Evolutionary conservation across 2,113 vertebrate species (phyloP).

Genomic region (Lepidothrix coronata): DNA sequence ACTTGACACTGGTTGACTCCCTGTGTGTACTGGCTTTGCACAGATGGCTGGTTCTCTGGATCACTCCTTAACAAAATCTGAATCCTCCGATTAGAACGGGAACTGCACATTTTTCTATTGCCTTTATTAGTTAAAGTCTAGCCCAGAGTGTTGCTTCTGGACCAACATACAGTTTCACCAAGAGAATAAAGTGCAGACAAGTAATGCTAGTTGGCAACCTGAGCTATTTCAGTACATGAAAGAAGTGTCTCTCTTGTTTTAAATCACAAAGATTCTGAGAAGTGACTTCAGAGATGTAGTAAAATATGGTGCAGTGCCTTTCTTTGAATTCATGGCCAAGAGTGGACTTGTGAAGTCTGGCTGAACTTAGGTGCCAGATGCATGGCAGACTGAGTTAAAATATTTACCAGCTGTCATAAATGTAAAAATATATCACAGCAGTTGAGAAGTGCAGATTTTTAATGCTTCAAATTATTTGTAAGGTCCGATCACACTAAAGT

Average conservation of each 20-base stretch:
- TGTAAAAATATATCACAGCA: neutral
- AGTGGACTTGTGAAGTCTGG: neutral
- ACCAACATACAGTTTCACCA: neutral
- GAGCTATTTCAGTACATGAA: neutral
- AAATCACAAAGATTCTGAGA: neutral
- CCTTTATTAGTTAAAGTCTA: neutral
- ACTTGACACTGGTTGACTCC: conserved; percentile 39
- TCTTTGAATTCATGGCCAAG: neutral
- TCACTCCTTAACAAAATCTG: neutral
- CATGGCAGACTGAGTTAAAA: neutral
- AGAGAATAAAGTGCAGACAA: neutral
- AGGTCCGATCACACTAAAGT: accelerated
- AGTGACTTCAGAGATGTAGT: neutral
- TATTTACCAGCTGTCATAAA: neutral
- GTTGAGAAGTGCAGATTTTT: neutral
- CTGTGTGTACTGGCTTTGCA: neutral
- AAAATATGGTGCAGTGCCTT: neutral
- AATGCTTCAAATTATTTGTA: neutral
- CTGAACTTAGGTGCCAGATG: neutral
- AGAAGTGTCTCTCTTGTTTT: neutral
- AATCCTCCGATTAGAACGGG: neutral
- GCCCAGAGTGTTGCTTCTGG: neutral
- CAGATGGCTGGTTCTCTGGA: neutral
- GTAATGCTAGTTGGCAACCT: neutral
- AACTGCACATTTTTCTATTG: neutral